Percentiles rank a stretch among this genome's conserved stretches.
Conservation (phyloP, 2,797 vertebrate genomes). For the Sciaenops ocellatus region DNA sequence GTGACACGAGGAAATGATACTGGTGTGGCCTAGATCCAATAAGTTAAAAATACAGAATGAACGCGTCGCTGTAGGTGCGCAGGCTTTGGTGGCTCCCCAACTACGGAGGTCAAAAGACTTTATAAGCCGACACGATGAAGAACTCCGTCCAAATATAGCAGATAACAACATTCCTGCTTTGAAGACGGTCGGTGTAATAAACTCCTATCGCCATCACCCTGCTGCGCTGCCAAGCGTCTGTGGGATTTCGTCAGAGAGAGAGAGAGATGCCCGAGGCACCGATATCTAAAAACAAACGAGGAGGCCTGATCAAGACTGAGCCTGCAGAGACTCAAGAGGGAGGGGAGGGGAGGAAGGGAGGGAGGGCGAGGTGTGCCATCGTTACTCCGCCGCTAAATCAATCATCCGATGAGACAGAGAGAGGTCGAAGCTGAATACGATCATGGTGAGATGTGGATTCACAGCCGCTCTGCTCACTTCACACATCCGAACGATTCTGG, state of each 20-base stretch:
- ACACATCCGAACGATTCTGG: neutral
- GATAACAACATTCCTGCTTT: slow-evolving; percentile 65
- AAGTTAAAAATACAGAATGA: neutral
- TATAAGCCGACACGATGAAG: neutral
- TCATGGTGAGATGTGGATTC: slow-evolving; percentile 24
- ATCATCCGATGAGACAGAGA: slow-evolving; percentile 61
- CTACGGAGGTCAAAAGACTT: slow-evolving; percentile 30
- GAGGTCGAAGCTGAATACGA: slow-evolving; percentile 52
- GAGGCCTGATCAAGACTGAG: slow-evolving; percentile 72
- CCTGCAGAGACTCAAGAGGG: slow-evolving; percentile 53
- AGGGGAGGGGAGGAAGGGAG: slow-evolving; percentile 38
- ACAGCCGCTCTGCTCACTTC: neutral
- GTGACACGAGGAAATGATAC: neutral
- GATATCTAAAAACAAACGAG: slow-evolving; percentile 72
- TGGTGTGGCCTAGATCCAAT: neutral
- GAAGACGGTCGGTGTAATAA: slow-evolving; percentile 57
- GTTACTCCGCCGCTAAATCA: slow-evolving; percentile 66
- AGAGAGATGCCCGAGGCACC: slow-evolving; percentile 66
- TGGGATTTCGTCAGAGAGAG: slow-evolving; percentile 70
- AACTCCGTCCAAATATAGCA: slow-evolving; percentile 32
- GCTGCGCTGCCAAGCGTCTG: slow-evolving; percentile 65
- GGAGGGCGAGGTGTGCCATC: slow-evolving; percentile 64
- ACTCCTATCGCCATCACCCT: slow-evolving; percentile 50
- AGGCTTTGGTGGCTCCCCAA: neutral
- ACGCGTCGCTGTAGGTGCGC: too few species aligned